phyloP scores from a whole-genome alignment of 2,888 invertebrate genomes.

The Deladenus siricidicola region DNA sequence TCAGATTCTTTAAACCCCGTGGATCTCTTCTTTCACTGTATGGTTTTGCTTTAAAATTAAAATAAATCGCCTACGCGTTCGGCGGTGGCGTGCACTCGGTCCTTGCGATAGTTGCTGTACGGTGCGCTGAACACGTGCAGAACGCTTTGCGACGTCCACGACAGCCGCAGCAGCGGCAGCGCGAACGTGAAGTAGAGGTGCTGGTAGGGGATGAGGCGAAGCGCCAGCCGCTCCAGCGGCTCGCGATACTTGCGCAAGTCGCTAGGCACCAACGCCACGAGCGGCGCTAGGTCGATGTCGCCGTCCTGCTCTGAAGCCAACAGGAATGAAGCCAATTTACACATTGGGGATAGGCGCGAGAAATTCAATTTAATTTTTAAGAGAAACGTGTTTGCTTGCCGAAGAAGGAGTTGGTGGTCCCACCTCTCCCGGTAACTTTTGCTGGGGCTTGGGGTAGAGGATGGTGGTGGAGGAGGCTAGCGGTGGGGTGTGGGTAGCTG shows the following conservation, averaged over 20 bases:
- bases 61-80: constrained; percentile 31
- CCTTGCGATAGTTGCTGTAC: constrained; percentile 34
- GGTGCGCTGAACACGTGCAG: constrained; percentile 39
- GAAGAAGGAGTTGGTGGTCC: too few relatives aligned
- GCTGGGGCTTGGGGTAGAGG: too few relatives aligned
- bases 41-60: too few relatives aligned
- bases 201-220: constrained; percentile 48
- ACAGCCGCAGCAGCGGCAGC: constrained; percentile 43
- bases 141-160: constrained; percentile 47
- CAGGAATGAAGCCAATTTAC: too few relatives aligned
- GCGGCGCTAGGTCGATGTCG: constrained; percentile 50
- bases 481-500: too few relatives aligned
- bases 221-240: constrained; percentile 36
- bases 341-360: too few relatives aligned
- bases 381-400: too few relatives aligned
- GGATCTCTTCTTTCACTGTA: too few relatives aligned
- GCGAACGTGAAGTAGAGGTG: constrained; percentile 47
- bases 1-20: too few relatives aligned
- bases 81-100: constrained; percentile 24
- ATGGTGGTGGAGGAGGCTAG: too few relatives aligned
- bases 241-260: constrained; percentile 46
- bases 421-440: too few relatives aligned
- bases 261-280: constrained; percentile 47
- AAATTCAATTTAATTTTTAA: too few relatives aligned
- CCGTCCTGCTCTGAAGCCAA: constrained; percentile 29